A percentile compares a stretch with the other conserved stretches of the same genome.
Evolutionary conservation across 2,797 vertebrate species (phyloP).

Genomic region (Hapalemur alaotrensis): DNA sequence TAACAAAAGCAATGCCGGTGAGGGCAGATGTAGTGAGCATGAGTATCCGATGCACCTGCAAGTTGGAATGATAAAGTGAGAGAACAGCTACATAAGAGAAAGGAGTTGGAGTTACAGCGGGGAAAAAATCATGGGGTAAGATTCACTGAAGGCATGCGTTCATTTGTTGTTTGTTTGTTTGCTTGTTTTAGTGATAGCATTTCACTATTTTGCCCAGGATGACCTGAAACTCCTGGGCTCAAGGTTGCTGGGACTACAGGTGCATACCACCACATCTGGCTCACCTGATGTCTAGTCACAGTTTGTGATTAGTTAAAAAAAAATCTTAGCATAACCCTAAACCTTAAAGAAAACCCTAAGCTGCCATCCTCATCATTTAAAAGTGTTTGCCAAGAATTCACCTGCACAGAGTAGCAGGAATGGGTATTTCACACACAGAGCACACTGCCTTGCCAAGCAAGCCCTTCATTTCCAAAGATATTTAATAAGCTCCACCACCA

Average conservation of each 20-base stretch:
- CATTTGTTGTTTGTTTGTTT: not conserved
- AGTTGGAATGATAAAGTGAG: not conserved
- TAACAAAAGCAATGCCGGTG: constrained; percentile 86
- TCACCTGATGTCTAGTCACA: not conserved
- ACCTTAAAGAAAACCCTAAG: not conserved
- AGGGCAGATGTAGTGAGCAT: constrained; percentile 88
- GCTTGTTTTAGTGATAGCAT: not conserved
- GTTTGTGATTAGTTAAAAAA: not conserved
- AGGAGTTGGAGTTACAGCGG: rapidly evolving
- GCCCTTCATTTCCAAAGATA: not conserved
- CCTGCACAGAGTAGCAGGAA: not conserved
- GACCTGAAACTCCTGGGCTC: not conserved
- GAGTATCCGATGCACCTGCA: constrained; percentile 88
- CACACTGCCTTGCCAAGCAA: not conserved
- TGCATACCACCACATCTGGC: not conserved
- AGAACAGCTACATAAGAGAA: not conserved
- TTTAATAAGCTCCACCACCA: not conserved
- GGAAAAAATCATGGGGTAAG: rapidly evolving
- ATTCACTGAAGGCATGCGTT: not conserved
- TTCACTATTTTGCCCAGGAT: not conserved
- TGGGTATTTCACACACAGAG: not conserved
- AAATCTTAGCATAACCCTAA: not conserved
- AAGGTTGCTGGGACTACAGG: not conserved
- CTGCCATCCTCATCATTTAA: not conserved
- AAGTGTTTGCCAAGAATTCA: not conserved